phyloP scores from a whole-genome alignment of 1,140 invertebrate species.

The Periplaneta americana region DNA sequence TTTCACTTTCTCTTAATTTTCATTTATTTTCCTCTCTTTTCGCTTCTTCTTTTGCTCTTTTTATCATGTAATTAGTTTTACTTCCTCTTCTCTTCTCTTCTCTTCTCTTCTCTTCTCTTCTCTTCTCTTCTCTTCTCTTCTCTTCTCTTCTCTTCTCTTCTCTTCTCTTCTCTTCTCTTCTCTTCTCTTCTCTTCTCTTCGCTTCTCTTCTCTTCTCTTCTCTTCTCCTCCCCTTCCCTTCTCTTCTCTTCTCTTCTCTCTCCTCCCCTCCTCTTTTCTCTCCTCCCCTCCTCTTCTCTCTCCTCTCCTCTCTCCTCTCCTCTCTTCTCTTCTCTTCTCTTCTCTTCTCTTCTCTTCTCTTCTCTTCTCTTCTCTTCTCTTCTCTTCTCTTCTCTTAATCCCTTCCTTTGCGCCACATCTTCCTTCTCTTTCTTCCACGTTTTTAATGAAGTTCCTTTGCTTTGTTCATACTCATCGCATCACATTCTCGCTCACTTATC shows the following conservation, averaged over 20 bases:
- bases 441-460: too few relatives aligned
- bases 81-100: too few relatives aligned
- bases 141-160: neutral
- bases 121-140: too few relatives aligned
- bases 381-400: neutral
- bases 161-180: neutral
- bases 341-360: neutral
- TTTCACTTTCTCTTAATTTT: too few relatives aligned
- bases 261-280: neutral
- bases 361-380: neutral
- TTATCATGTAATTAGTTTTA: too few relatives aligned
- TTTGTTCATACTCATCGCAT: too few relatives aligned
- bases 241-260: neutral
- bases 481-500: too few relatives aligned
- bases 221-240: neutral
- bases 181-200: neutral
- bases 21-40: too few relatives aligned
- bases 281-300: neutral
- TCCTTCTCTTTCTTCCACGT: neutral
- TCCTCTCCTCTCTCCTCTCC: neutral
- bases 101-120: too few relatives aligned
- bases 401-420: neutral
- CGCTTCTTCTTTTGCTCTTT: too few relatives aligned
- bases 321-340: neutral
- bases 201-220: neutral